These are phyloP conservation scores for Chrosomus eos DNA, from an alignment of 2,797 vertebrate genomes.

Conservation along the genomic window DNA sequence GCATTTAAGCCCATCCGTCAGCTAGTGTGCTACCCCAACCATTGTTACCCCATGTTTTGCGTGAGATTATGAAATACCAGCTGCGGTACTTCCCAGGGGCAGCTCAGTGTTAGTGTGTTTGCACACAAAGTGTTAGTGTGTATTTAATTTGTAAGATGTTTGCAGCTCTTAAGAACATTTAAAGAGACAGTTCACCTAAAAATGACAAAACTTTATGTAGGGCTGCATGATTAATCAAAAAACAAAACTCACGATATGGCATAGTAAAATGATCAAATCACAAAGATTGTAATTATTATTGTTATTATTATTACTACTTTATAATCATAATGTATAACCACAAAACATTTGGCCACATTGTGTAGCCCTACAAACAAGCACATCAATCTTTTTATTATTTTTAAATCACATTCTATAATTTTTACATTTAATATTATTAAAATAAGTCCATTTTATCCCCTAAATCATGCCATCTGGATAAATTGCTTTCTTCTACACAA, in stretches of 20 bases:
- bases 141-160: conserved; percentile 56
- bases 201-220: not conserved
- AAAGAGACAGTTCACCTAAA: not conserved
- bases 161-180: not conserved
- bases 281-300: not conserved
- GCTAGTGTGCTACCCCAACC: not conserved
- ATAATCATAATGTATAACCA: not conserved
- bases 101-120: conserved; percentile 30
- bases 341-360: not conserved
- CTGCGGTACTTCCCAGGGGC: conserved; percentile 18
- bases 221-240: not conserved
- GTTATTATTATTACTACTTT: too few species aligned
- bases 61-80: not conserved
- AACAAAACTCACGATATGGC: not conserved
- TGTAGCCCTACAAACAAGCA: not conserved
- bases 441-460: not conserved
- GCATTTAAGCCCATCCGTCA: not conserved
- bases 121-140: conserved; percentile 39
- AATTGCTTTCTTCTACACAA: not conserved
- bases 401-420: not conserved
- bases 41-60: not conserved
- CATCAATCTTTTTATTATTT: not conserved
- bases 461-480: not conserved
- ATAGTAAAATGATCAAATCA: not conserved
- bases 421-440: too few species aligned